These are phyloP conservation scores for Eciton burchellii DNA, from an alignment of 1,140 invertebrate species.

Conservation along the genomic window DNA sequence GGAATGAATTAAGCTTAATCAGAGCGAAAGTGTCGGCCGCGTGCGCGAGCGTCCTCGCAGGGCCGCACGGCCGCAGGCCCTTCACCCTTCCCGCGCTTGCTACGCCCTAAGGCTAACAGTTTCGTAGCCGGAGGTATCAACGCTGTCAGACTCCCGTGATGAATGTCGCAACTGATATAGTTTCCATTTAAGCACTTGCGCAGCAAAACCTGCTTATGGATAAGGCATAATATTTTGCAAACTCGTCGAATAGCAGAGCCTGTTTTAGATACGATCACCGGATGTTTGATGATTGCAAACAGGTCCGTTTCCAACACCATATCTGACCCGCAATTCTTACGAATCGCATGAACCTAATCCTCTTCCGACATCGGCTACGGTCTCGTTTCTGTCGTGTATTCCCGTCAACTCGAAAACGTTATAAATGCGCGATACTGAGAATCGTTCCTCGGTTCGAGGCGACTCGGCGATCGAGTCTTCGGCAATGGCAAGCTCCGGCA, in stretches of 20 bases:
- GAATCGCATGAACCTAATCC: background rate
- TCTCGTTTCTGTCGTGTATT: background rate
- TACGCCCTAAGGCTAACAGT: conserved; percentile 6
- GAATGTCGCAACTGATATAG: background rate
- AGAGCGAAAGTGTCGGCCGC: conserved; percentile 81
- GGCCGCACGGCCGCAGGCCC: conserved; percentile 70
- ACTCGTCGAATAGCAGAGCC: too few relatives aligned
- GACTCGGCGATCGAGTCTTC: conserved; percentile 80
- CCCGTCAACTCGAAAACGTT: background rate
- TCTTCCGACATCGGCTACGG: background rate
- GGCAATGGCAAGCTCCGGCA: conserved; percentile 78
- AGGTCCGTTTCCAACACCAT: too few relatives aligned
- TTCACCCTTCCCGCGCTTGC: conserved; percentile 42
- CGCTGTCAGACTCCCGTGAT: background rate
- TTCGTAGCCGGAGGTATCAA: background rate
- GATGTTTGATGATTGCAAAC: too few relatives aligned
- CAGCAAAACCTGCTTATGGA: too few relatives aligned
- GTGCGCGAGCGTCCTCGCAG: conserved; percentile 75
- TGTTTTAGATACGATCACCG: too few relatives aligned
- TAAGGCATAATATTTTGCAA: background rate
- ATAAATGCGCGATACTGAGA: background rate
- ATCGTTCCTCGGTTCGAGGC: conserved; percentile 74
- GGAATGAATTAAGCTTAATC: conserved; percentile 82
- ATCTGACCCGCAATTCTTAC: too few relatives aligned
- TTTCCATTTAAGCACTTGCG: too few relatives aligned